Evolutionary conservation across 1,140 invertebrate genomes (phyloP).

Genomic region (Caenorhabditis brenneri): DNA sequence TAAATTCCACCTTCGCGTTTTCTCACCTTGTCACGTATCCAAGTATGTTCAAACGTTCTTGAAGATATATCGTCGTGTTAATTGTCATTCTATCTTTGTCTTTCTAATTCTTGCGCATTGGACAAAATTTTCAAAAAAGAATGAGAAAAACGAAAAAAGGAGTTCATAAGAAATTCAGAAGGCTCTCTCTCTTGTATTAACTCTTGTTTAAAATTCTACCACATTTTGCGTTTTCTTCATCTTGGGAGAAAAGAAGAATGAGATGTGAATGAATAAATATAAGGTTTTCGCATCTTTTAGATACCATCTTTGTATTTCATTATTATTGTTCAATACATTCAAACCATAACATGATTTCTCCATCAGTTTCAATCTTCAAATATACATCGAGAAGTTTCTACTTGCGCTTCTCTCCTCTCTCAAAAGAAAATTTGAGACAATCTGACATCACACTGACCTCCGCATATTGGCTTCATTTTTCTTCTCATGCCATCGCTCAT

Average conservation of each 20-base stretch:
- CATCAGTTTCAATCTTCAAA: no score
- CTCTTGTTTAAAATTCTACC: background rate
- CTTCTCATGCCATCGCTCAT: background rate
- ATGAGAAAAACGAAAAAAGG: background rate
- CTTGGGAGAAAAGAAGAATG: background rate
- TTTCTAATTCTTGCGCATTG: no score
- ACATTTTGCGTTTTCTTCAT: background rate
- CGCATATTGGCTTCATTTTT: slow-evolving; percentile 21
- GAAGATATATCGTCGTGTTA: no score
- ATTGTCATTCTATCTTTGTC: no score
- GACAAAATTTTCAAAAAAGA: no score
- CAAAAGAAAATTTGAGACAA: background rate
- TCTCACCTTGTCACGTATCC: no score
- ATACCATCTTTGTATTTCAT: background rate
- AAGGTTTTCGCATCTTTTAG: background rate
- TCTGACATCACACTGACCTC: background rate
- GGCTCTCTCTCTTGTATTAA: background rate
- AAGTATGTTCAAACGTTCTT: no score
- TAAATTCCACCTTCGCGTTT: no score
- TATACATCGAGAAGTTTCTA: no score
- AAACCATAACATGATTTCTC: no score
- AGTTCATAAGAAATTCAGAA: background rate
- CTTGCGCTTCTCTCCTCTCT: background rate
- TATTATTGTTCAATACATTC: no score
- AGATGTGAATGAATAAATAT: background rate